Base-by-base conservation (phyloP, 2,888 invertebrate genomes). In the Troides aeacus region DNA sequence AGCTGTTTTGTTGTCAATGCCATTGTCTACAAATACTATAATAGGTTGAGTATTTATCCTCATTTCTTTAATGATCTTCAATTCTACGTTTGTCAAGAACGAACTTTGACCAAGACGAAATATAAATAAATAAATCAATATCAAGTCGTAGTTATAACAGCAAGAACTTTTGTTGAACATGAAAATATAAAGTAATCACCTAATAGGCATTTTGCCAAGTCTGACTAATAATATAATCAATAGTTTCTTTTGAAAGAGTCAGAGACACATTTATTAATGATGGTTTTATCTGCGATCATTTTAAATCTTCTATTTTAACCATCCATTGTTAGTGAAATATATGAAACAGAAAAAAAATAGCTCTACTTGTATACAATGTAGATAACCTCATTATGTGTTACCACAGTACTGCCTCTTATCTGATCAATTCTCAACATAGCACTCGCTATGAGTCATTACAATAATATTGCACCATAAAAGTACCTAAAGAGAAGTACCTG, bases 361-460 rank as follows among this genome's bases (percentile, higher is more conserved):
- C 21, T 56, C 15, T 36, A 24, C 5, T 17, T 17, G 2, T 60
- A 18, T 30, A 60, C 36, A 36, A 60, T 1, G 12, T 36, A 15
- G 62, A 62, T 62, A 62, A 62, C 62, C 36, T 36, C 57, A 57
- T 64, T 57, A 30, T 56, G 64, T 36, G n/a, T 36, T 36, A 10
- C 30, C 56, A 64, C 64, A 15, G 62, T 57, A n/a, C 17, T 7
- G 30, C 24, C 10, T 21, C 30, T 58, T 65, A 65, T 64, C 58
- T 39, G 64, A 23, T 65, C 12, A 46, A 6, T 56, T 15, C 39
- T 18, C 23, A 53, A 63, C 30, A 30, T 30, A 30, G 30, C 18
- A 36, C 36, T 36, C 15, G 18, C 24, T 53, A 57, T 65, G 58
- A 65, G 42, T 65, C 58, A 65, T 39, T 36, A 46, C 24, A 18